phyloP scores from a whole-genome alignment of 2,888 invertebrate species.

The Cheilosia scutellata region DNA sequence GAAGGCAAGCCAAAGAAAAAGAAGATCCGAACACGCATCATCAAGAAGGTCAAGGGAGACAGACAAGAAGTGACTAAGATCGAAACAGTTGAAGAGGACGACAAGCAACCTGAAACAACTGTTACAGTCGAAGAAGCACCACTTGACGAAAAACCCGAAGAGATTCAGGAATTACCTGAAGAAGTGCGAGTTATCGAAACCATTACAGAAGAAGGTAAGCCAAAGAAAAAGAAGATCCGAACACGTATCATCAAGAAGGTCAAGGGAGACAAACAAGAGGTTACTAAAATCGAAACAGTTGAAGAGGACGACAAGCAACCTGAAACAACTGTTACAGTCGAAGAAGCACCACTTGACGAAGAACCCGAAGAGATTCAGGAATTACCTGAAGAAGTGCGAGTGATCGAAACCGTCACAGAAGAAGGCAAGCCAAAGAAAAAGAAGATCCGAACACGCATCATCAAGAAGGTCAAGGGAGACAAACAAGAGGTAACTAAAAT shows the following conservation, averaged over 20 bases:
- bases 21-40: conserved; percentile 43
- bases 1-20: conserved; percentile 55
- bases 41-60: conserved; percentile 52
- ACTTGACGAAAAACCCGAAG: conserved; percentile 47
- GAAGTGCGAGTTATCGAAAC: conserved; percentile 42
- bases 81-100: conserved; percentile 59
- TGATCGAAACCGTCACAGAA: conserved; percentile 14
- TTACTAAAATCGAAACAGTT: conserved; percentile 55
- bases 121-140: conserved; percentile 50
- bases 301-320: conserved; percentile 57
- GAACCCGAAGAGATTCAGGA: conserved; percentile 41
- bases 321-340: conserved; percentile 51
- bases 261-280: conserved; percentile 57
- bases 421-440: conserved; percentile 50
- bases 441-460: conserved; percentile 40
- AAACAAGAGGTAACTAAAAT: conserved; percentile 58
- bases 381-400: conserved; percentile 46
- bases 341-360: conserved; percentile 45
- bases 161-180: conserved; percentile 39
- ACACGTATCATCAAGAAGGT: conserved; percentile 50
- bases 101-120: conserved; percentile 51
- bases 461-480: conserved; percentile 49
- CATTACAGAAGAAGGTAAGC: conserved; percentile 48
- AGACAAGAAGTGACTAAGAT: conserved; percentile 60
- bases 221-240: conserved; percentile 40